Evolutionary conservation across 2,113 vertebrate genomes (phyloP), one percentile per base, ranked within the genome.

Genomic region (Agapornis roseicollis): DNA sequence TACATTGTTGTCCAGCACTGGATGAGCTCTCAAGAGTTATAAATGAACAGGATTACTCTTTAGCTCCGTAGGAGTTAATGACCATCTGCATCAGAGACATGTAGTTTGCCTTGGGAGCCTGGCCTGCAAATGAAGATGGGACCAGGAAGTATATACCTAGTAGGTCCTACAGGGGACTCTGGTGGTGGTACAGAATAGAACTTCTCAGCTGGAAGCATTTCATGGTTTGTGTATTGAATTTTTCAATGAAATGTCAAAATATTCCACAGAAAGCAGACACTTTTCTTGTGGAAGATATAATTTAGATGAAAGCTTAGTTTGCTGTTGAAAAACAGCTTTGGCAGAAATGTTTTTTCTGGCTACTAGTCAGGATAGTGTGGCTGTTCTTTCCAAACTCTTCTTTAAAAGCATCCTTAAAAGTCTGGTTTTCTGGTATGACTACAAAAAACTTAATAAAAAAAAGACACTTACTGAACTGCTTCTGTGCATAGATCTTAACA

Each of bases 261-360:
- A 72, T 42, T 50, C 49, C 53, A 11, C 53, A 37, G 87, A 68
- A 96, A 80, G 63, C 14, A 52, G 46, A 20, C 7, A n/a, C n/a
- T 20, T 63, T 52, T 66, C 53, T 63, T 41, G 50, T 66, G 70
- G 70, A 19, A 42, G 52, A 76, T 66, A 28, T 41, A 85, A 78
- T 91, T 93, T 60, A 44, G 39, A 64, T 24, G 47, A 76, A 88
- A 90, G 47, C 80, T 80, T 58, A 46, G 2, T 82, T 84, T 61
- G 33, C 46, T 63, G 33, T 52, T 78, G 55, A 63, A 74, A 89
- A 89, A 89, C 0, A 1, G 9, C 61, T 80, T 66, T 73, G 78
- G 73, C 49, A 86, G 64, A 91, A 66, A 27, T 74, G 69, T 89
- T 93, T 86, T 37, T 63, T 24, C 85, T 84, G 95, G 85, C 81